phyloP scores from a whole-genome alignment of 2,113 vertebrate species.

The chimpanzee (Pan troglodytes) region NHGRI_mPanTro3-v2.1_pri NC_072414.2:58434001-58434500 shows the following conservation, averaged over 20 bases:
- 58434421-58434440: neutral
- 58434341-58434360: slow-evolving; percentile 56
- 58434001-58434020: no score
- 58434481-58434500: neutral
- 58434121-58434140: neutral
- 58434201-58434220: neutral
- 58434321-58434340: slow-evolving; percentile 57
- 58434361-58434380: slow-evolving; percentile 45
- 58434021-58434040: neutral
- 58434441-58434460: neutral
- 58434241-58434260: neutral
- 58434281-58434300: neutral
- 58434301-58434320: slow-evolving; percentile 18
- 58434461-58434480: neutral
- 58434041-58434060: neutral
- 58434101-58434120: neutral
- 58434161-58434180: neutral
- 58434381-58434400: slow-evolving; percentile 46
- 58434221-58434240: neutral
- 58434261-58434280: neutral
- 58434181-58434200: neutral
- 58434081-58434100: neutral
- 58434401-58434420: neutral
- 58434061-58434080: neutral
- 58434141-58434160: neutral